These are phyloP conservation scores for Macrobrachium nipponense DNA, from an alignment of 1,140 invertebrate species.

Conservation along the genomic window DNA sequence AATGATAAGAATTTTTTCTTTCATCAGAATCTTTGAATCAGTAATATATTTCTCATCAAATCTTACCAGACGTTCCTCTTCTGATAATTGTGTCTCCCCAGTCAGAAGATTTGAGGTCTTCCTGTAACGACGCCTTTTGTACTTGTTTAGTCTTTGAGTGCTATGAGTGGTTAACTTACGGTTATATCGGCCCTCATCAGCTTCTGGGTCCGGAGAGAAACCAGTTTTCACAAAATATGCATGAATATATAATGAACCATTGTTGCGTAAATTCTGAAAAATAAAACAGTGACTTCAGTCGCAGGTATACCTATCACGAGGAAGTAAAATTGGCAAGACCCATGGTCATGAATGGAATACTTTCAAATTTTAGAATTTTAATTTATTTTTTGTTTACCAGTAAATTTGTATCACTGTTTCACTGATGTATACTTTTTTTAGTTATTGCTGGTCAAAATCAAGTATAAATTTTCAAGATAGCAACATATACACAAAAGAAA, in stretches of 20 bases:
- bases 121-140: slow-evolving; percentile 86
- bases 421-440: too few relatives aligned
- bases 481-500: too few relatives aligned
- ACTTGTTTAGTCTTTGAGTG: slow-evolving; percentile 87
- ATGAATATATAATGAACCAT: slow-evolving; percentile 95
- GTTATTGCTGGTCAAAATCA: too few relatives aligned
- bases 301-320: slow-evolving; percentile 45
- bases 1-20: too few relatives aligned
- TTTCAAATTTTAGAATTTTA: too few relatives aligned
- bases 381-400: too few relatives aligned
- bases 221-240: slow-evolving; percentile 86
- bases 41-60: not conserved
- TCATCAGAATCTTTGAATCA: too few relatives aligned
- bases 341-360: too few relatives aligned
- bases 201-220: slow-evolving; percentile 81
- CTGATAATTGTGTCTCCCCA: slow-evolving; percentile 84
- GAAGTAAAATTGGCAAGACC: not conserved
- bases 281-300: slow-evolving; percentile 57
- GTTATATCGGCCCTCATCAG: slow-evolving; percentile 76
- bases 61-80: slow-evolving; percentile 75
- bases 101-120: slow-evolving; percentile 95
- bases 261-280: slow-evolving; percentile 81
- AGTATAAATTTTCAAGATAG: too few relatives aligned
- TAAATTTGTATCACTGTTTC: too few relatives aligned
- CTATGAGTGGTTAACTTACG: slow-evolving; percentile 80